Conservation (phyloP, 2,797 vertebrate genomes). For the Thripadectes ignobilis region DNA sequence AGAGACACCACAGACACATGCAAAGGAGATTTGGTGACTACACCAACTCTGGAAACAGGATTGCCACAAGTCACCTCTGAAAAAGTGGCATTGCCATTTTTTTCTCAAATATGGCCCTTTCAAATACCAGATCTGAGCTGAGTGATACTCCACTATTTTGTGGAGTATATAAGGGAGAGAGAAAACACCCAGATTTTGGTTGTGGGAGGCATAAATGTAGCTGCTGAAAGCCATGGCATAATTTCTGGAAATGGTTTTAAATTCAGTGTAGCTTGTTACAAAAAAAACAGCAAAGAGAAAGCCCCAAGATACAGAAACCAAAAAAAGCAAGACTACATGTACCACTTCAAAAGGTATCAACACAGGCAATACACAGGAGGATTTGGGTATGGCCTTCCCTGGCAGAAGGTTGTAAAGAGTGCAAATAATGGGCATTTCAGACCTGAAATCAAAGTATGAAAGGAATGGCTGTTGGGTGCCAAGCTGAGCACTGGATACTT, state of each 20-base stretch:
- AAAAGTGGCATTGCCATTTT: background rate
- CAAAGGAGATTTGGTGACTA: background rate
- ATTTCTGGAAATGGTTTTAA: conserved; percentile 19
- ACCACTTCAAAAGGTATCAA: background rate
- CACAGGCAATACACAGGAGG: background rate
- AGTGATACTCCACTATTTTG: background rate
- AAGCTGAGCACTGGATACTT: background rate
- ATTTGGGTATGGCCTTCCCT: background rate
- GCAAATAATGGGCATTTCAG: conserved; percentile 4
- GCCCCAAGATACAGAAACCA: accelerated
- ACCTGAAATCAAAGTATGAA: background rate
- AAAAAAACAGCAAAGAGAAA: background rate
- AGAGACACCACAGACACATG: background rate
- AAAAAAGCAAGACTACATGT: background rate
- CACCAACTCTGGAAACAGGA: background rate
- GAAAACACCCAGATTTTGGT: background rate
- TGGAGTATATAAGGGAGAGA: background rate
- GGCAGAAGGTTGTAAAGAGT: background rate
- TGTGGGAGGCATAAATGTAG: conserved; percentile 14
- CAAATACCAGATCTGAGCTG: background rate
- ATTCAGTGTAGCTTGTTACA: conserved; percentile 2
- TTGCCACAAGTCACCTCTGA: background rate
- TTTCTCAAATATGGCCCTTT: background rate
- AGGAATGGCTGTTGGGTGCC: background rate
- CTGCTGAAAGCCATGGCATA: background rate